Evolutionary conservation across 2,888 invertebrate genomes (phyloP).

Genomic region (Patella caerulea): DNA sequence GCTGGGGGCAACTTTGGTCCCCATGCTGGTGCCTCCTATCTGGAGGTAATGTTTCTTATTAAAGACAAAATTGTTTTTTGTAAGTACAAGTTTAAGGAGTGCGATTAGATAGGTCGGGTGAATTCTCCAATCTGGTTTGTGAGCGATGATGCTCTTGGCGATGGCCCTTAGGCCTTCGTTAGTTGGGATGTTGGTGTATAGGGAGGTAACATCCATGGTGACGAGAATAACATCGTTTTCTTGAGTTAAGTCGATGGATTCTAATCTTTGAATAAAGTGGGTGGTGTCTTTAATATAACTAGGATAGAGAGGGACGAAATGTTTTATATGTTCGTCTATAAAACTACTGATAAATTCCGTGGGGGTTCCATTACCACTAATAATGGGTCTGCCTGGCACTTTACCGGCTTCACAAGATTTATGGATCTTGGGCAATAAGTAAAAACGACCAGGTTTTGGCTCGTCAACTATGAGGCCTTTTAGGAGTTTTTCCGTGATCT

Average conservation of each 20-base stretch:
- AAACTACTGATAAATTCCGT: background rate
- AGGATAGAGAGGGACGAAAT: background rate
- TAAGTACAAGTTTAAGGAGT: too few relatives aligned
- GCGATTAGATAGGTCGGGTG: too few relatives aligned
- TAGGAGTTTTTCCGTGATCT: conserved; percentile 3
- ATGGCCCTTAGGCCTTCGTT: too few relatives aligned
- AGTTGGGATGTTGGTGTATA: too few relatives aligned
- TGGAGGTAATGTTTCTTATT: too few relatives aligned
- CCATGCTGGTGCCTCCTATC: too few relatives aligned
- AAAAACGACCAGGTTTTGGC: background rate
- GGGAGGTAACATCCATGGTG: too few relatives aligned
- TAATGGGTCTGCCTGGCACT: conserved; percentile 10
- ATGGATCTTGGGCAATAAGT: conserved; percentile 4
- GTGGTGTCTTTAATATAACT: background rate
- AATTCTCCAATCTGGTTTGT: too few relatives aligned
- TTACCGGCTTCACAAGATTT: background rate
- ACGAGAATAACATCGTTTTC: too few relatives aligned
- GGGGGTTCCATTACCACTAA: conserved; percentile 10
- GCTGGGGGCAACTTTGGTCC: too few relatives aligned
- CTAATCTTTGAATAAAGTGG: background rate
- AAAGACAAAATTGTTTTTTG: too few relatives aligned
- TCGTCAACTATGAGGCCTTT: background rate
- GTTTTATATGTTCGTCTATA: conserved; percentile 9
- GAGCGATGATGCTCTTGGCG: too few relatives aligned
- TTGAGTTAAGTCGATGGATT: background rate